Evolutionary conservation across 2,797 vertebrate genomes (phyloP).

Genomic region (Hypotaenidia philippensis): DNA sequence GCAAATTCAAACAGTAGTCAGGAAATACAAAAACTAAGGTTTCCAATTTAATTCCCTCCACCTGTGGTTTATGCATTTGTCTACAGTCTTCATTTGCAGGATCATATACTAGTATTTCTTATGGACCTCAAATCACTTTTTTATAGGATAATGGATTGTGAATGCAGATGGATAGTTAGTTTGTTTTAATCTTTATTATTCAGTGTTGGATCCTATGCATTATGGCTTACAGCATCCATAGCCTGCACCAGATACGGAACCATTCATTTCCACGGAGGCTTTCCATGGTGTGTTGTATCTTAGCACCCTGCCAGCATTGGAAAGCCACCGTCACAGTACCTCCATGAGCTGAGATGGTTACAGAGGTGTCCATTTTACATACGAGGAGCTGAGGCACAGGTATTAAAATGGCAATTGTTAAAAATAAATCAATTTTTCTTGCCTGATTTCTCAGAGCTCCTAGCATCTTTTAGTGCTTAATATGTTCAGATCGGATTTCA

Average conservation of each 20-base stretch:
- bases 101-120: background rate
- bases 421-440: slow-evolving; percentile 40
- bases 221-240: background rate
- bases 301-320: background rate
- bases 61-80: background rate
- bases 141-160: background rate
- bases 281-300: background rate
- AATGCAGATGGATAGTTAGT: background rate
- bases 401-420: slow-evolving; percentile 43
- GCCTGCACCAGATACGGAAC: background rate
- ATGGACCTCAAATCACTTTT: background rate
- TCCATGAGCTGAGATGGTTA: background rate
- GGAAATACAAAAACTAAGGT: background rate
- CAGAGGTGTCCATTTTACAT: background rate
- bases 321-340: background rate
- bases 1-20: background rate
- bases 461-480: background rate
- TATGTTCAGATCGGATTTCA: slow-evolving; percentile 26
- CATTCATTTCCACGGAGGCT: background rate
- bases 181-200: slow-evolving; percentile 13
- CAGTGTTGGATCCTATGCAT: background rate
- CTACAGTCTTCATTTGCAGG: background rate
- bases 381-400: background rate
- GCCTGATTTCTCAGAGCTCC: slow-evolving; percentile 28
- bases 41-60: background rate